Percentiles rank a stretch among this genome's conserved stretches.
These are phyloP conservation scores for Palloptera scutellata DNA, from an alignment of 2,888 invertebrate species.

Conservation along the genomic window DNA sequence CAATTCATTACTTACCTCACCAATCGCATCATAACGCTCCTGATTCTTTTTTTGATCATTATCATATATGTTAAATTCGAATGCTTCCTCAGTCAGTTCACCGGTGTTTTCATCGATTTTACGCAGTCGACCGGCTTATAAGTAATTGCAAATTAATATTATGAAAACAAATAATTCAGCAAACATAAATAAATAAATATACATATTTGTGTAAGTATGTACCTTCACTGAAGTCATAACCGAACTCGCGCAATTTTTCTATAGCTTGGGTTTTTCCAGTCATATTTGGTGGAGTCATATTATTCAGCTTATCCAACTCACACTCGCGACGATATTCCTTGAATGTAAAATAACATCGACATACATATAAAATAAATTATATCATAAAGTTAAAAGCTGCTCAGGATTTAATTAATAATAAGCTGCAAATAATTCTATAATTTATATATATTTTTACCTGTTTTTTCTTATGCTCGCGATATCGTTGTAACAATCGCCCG, in stretches of 20 bases:
- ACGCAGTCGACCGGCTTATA: slow-evolving; percentile 72
- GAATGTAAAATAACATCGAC: too few species aligned
- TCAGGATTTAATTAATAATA: too few species aligned
- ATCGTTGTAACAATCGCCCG: too few species aligned
- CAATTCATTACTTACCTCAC: slow-evolving; percentile 65
- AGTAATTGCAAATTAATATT: slow-evolving; percentile 2
- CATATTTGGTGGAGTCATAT: slow-evolving; percentile 33
- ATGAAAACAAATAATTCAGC: background rate
- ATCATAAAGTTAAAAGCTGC: too few species aligned
- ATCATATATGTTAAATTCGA: slow-evolving; percentile 71
- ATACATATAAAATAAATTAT: too few species aligned
- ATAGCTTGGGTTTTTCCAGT: slow-evolving; percentile 41
- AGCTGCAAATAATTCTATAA: too few species aligned
- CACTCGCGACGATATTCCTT: too few species aligned
- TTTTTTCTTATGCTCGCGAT: too few species aligned
- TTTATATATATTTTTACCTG: too few species aligned
- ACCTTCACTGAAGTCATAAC: slow-evolving; percentile 56
- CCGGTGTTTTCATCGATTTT: slow-evolving; percentile 68
- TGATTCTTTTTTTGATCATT: slow-evolving; percentile 72
- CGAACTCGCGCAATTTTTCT: slow-evolving; percentile 42
- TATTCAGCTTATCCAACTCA: background rate
- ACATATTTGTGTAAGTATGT: slow-evolving; percentile 4
- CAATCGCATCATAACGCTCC: slow-evolving; percentile 75
- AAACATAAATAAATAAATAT: background rate
- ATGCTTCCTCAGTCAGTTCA: slow-evolving; percentile 67